These are phyloP conservation scores for Leptosomus discolor DNA, from an alignment of 2,113 vertebrate genomes.

Conservation along the genomic window DNA sequence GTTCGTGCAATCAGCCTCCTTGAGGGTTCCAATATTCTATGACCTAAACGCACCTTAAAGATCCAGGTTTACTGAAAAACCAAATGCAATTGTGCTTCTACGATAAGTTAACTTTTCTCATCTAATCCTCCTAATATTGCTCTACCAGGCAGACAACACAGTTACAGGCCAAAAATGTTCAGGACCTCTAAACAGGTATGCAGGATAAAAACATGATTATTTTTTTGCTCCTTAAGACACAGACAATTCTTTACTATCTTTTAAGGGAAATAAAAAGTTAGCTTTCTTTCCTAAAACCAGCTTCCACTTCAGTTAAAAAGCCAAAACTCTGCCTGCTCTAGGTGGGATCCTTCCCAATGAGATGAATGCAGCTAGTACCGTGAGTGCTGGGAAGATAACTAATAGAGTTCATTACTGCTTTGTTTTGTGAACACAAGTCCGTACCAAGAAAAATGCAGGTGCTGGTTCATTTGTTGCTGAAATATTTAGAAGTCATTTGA, in stretches of 20 bases:
- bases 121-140: not conserved
- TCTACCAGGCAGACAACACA: not conserved
- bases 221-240: not conserved
- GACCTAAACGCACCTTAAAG: conserved; percentile 67
- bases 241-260: not conserved
- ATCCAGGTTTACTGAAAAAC: not conserved
- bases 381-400: not conserved
- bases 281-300: not conserved
- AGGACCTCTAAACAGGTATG: conserved; percentile 1
- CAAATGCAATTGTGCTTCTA: not conserved
- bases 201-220: not conserved
- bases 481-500: not conserved
- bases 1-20: conserved; percentile 28
- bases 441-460: not conserved
- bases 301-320: not conserved
- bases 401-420: not conserved
- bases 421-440: not conserved
- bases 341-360: not conserved
- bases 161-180: not conserved
- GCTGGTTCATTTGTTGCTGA: not conserved
- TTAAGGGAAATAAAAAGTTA: not conserved
- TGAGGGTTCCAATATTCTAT: conserved; percentile 45
- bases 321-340: not conserved
- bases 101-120: not conserved
- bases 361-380: not conserved